Evolutionary conservation across 2,113 vertebrate species (phyloP), one percentile per base, ranked within the genome.

Genomic region (Menidia beryllina): DNA sequence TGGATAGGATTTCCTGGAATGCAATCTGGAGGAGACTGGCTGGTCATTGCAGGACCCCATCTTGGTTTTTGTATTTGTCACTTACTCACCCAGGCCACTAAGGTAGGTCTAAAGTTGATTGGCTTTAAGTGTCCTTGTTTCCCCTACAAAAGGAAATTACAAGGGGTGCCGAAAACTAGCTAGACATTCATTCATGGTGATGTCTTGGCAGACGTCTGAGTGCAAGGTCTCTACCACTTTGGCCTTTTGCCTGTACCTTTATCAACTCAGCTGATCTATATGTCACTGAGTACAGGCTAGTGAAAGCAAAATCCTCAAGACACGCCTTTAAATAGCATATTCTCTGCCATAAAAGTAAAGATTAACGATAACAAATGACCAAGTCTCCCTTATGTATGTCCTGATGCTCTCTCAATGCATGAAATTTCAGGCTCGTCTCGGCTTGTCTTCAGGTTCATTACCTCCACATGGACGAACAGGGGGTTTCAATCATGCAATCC

Each of bases 331-430:
- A 82, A 94, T 93, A 89, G 91, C 73, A 90, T 86, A 92, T 94
- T 92, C 93, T 88, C 87, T 82, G 87, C 89, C 85, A 88, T 92
- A 91, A 93, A 92, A 87, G 89, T 92, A 82, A 89, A 86, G 89
- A 92, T 91, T 92, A 93, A 94, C 73, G 74, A 94, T 92, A 92
- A 92, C 90, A 94, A 93, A 94, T 91, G 89, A 89, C 89, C 82
- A n/a, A 83, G 82, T 62, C 72, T 53, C 59, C 70, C 77, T 82
- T 71, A 86, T 87, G 81, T 87, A 86, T 82, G 82, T 81, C 85
- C 85, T 71, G 79, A 73, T 27, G 50, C 80, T 82, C 62, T 84
- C 84, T 77, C 88, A 91, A 91, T 92, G 93, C 90, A 92, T 92
- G 89, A 92, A 88, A 91, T 94, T 93, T 92, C 91, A 91, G 85